Evolutionary conservation across 2,113 vertebrate species (phyloP), one percentile per base, ranked within the genome.

Genomic region (Myotis brandtii): DNA sequence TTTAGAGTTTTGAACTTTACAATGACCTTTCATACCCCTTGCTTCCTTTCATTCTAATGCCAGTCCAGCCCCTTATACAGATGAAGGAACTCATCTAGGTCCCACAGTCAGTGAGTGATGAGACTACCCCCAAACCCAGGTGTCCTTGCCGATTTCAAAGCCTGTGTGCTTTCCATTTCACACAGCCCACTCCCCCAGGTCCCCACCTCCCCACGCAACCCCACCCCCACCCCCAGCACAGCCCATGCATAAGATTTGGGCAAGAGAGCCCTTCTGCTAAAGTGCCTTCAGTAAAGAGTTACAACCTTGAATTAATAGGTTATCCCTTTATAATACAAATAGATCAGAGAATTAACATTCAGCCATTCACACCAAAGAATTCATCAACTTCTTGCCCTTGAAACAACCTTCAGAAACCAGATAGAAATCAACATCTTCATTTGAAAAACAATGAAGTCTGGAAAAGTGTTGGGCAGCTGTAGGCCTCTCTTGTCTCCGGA

Each of bases 391-490:
- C 79, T 56, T 59, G 59, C 37, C 89, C 67, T 91, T 89, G 72
- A 66, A 77, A 72, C 7, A 56, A 86, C 73, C 79, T 84, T 89
- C 72, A 94, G 72, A 92, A 93, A n/a, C 30, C 54, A 83, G 46
- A 32, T 17, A 52, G 86, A 93, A 77, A 73, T 80, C 43, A 86
- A 48, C 9, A 30, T 7, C 62, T 80, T 84, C 52, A 46, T 70
- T 34, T 67, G 21, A 21, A n/a, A 46, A 69, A 59, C 59, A 54
- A 20, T 6, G 23, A 40, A 77, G 9, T 62, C 70, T 0, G 3
- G 73, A 43, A 48, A 48, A 80, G 52, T 48, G 40, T 32, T 70
- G 37, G 46, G 23, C 23, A 50, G 18, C 52, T 21, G 0, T 10
- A 1, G 32, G 52, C 59, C 0, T 6, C 25, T 7, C 43, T 1